Evolutionary conservation across 2,113 vertebrate genomes (phyloP).

Genomic region (Seriola rivoliana): DNA sequence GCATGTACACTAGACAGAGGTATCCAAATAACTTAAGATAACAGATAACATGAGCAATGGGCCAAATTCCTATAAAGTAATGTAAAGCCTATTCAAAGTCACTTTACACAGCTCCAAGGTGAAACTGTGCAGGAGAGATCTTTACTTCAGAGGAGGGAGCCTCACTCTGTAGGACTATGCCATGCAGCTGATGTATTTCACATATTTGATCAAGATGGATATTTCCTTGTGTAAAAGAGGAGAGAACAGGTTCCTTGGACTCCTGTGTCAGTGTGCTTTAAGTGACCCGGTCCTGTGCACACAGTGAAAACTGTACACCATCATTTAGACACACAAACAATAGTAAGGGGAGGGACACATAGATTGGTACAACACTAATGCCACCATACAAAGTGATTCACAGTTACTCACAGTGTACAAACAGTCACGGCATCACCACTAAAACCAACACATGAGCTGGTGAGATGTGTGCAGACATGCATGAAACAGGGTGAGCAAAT

Average conservation of each 20-base stretch:
- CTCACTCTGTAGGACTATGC: too few relatives aligned
- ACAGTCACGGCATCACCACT: slow-evolving; percentile 34
- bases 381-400: slow-evolving; percentile 44
- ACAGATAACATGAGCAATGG: not conserved
- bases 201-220: not conserved
- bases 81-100: slow-evolving; percentile 18
- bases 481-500: slow-evolving; percentile 11
- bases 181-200: slow-evolving; percentile 50
- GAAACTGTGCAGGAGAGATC: not conserved
- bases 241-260: slow-evolving; percentile 14
- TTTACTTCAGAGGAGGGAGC: not conserved
- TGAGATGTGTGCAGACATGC: slow-evolving; percentile 69
- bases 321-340: slow-evolving; percentile 37
- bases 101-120: not conserved
- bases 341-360: slow-evolving; percentile 34
- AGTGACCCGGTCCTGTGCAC: not conserved
- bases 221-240: slow-evolving; percentile 16
- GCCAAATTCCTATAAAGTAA: not conserved
- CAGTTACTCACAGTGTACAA: slow-evolving; percentile 48
- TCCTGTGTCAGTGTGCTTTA: not conserved
- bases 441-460: slow-evolving; percentile 44
- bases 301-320: not conserved
- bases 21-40: not conserved
- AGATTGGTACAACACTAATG: slow-evolving; percentile 32
- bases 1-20: not conserved